Evolutionary conservation across 1,140 invertebrate genomes (phyloP).

Genomic region (Drosophila setifemur): DNA sequence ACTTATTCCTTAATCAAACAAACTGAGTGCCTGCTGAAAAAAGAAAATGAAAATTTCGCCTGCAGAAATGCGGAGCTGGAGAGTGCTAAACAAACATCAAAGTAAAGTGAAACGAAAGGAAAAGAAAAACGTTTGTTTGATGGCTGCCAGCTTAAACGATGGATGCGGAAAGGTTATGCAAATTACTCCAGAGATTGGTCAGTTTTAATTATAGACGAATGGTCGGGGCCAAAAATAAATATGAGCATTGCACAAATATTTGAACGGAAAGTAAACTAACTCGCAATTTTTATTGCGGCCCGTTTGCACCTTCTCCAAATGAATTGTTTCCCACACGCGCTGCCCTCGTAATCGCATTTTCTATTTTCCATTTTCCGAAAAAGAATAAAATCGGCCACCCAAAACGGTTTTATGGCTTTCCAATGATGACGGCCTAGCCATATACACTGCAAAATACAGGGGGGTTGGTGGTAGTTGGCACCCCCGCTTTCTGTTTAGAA

Average conservation of each 20-base stretch:
- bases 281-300: constrained; percentile 54
- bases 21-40: background rate
- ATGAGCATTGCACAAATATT: constrained; percentile 53
- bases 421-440: constrained; percentile 43
- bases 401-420: constrained; percentile 62
- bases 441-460: background rate
- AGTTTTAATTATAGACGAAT: constrained; percentile 22
- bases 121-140: constrained; percentile 19
- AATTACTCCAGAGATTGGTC: constrained; percentile 37
- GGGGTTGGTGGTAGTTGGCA: too few relatives aligned
- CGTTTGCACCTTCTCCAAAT: constrained; percentile 65
- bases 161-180: background rate
- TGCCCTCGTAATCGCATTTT: constrained; percentile 5
- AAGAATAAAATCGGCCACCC: constrained; percentile 12
- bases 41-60: background rate
- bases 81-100: constrained; percentile 46
- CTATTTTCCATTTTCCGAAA: background rate
- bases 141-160: background rate
- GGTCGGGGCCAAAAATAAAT: constrained; percentile 5
- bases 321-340: constrained; percentile 44
- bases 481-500: constrained; percentile 46
- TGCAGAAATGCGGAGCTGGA: background rate
- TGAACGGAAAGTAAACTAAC: constrained; percentile 19
- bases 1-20: constrained; percentile 57
- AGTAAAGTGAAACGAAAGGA: constrained; percentile 29